Conservation (phyloP, 2,113 vertebrate species). For the Coreoperca whiteheadi region DNA sequence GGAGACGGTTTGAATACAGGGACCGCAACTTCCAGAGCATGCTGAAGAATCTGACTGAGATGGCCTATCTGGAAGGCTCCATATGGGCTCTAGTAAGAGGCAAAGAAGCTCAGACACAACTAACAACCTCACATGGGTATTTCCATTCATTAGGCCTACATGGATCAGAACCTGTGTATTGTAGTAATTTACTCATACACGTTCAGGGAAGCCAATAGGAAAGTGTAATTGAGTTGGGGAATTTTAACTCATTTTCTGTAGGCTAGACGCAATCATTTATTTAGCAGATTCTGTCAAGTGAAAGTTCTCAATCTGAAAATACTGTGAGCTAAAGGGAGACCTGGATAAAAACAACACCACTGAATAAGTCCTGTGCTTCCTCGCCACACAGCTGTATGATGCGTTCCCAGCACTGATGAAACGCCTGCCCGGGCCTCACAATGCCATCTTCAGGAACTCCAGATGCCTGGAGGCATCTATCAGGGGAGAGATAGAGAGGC, state of each 20-base stretch:
- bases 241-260: too few species aligned
- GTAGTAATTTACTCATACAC: too few species aligned
- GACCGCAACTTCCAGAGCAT: constrained; percentile 86
- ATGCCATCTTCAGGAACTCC: constrained; percentile 77
- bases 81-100: constrained; percentile 83
- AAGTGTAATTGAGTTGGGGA: background rate
- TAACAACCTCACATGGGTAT: background rate
- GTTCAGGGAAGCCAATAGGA: background rate
- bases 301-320: background rate
- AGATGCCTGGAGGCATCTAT: constrained; percentile 72
- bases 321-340: background rate
- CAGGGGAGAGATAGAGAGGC: constrained; percentile 74
- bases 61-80: constrained; percentile 75
- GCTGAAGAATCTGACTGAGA: constrained; percentile 83
- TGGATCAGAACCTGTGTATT: background rate
- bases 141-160: background rate
- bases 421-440: constrained; percentile 86
- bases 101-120: background rate
- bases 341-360: background rate
- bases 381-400: constrained; percentile 83
- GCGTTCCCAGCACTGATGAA: constrained; percentile 84
- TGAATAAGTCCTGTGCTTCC: background rate
- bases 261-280: too few species aligned
- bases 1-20: constrained; percentile 87
- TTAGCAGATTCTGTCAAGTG: background rate